Evolutionary conservation across 2,888 invertebrate species (phyloP), one percentile per base, ranked within the genome.

Genomic region (Ceraclea dissimilis): DNA sequence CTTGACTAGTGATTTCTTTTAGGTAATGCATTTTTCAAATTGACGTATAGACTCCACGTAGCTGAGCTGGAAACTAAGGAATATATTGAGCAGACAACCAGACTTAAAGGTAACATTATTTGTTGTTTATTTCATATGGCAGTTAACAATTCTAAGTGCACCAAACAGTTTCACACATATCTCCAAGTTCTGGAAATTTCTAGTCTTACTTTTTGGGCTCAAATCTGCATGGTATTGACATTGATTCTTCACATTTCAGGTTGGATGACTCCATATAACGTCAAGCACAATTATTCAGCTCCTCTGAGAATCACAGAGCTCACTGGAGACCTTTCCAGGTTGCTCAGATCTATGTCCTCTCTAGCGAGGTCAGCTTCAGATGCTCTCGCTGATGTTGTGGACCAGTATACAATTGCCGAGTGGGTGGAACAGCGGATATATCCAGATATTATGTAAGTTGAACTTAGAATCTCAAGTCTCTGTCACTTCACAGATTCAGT

Each of bases 211-310:
- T n/a, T n/a, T n/a, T n/a, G n/a, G n/a, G n/a, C n/a, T n/a, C n/a
- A n/a, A n/a, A n/a, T n/a, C n/a, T n/a, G n/a, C n/a, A n/a, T n/a
- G n/a, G n/a, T n/a, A n/a, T n/a, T n/a, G n/a, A n/a, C n/a, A n/a
- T n/a, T n/a, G n/a, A n/a, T n/a, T n/a, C n/a, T n/a, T 26, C 4
- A 26, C 4, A 26, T 58, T 51, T 44, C 69, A 63, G 74, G 84
- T 26, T 88, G 87, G 87, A 76, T 88, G 75, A 85, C 86, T 19
- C 77, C 80, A 26, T 88, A 85, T 67, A 85, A 86, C 67, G 73
- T 85, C 4, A 72, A 80, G n/a, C 80, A 82, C 64, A 83, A 84
- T 66, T 87, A 84, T 66, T 82, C 84, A 60, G 82, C 84, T 52
- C 84, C 85, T 0, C 67, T 81, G 54, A 76, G 87, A 49, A 75